Base-by-base conservation (phyloP, 2,888 invertebrate species). In the Drosophila birchii region DNA sequence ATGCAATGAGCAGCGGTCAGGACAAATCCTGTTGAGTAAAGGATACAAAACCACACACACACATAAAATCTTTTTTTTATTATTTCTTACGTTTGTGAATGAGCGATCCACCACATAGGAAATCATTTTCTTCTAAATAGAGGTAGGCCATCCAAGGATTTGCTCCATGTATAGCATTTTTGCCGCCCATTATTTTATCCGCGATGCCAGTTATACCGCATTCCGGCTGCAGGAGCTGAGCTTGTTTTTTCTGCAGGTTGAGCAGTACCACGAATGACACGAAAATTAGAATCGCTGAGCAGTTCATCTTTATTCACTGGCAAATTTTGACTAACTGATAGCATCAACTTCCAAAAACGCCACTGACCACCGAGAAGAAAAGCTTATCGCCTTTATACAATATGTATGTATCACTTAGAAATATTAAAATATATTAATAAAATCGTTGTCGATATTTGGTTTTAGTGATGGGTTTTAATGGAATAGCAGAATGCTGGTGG, bases 121-220 rank as follows among this genome's bases (percentile, higher is more conserved):
- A 34, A 9, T 36, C 14, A 26, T 34, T 36, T 58, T 5, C 14
- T 1, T 1, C n/a, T n/a, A 14, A 1, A 11, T 36, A 49, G 11
- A 58, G 23, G 6, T 36, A 58, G 7, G 49, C 47, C 49, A 58
- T 58, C 58, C 58, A 58, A 26, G 58, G 58, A 58, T 58, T 47
- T 4, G 14, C 29, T 26, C 47, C 47, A 1, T 36, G n/a, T 9
- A 6, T 14, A 1, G 47, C 57, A 47, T 36, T 36, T 9, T n/a
- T n/a, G 1, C 47, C 57, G 16, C 8, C 12, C 8, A 38, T 51
- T 59, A 59, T 59, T 20, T 20, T 29, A 3, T 16, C 11, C 0
- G 16, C 1, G 2, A 59, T 59, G 11, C 51, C 58, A 1, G 58
- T 26, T 1, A 51, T 12, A 1, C 58, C 58, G 12, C 58, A 59